Evolutionary conservation across 2,113 vertebrate genomes (phyloP).

Genomic region (Dicerorhinus sumatrensis): DNA sequence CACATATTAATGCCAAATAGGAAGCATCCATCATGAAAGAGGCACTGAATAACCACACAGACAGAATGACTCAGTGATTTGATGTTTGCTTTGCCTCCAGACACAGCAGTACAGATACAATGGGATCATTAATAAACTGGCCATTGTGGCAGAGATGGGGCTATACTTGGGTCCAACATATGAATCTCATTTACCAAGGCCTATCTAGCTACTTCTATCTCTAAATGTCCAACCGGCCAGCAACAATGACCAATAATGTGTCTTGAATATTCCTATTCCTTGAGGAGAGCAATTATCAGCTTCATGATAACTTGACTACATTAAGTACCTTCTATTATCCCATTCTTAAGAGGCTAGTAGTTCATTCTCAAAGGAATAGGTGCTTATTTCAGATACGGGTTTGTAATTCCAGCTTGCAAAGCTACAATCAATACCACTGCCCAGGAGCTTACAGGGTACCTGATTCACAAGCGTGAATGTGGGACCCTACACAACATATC

Average conservation of each 20-base stretch:
- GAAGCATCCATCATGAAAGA: background rate
- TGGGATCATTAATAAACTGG: background rate
- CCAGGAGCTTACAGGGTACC: background rate
- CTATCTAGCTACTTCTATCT: background rate
- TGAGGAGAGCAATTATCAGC: background rate
- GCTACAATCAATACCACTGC: background rate
- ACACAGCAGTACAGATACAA: background rate
- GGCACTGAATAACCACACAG: background rate
- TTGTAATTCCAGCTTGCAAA: background rate
- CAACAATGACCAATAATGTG: background rate
- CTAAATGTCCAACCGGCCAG: background rate
- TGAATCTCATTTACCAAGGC: background rate
- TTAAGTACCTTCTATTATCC: background rate
- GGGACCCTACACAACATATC: background rate
- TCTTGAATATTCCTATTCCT: background rate
- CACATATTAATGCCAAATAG: background rate
- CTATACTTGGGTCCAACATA: background rate
- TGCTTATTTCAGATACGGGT: background rate
- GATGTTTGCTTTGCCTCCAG: background rate
- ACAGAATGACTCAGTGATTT: background rate
- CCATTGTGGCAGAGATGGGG: background rate
- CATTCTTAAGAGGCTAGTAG: background rate
- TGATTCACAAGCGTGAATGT: background rate
- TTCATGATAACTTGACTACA: background rate
- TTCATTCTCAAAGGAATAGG: background rate